Conservation (phyloP, 92 coral and sea anemone genomes). For the Palythoa grandis region DNA sequence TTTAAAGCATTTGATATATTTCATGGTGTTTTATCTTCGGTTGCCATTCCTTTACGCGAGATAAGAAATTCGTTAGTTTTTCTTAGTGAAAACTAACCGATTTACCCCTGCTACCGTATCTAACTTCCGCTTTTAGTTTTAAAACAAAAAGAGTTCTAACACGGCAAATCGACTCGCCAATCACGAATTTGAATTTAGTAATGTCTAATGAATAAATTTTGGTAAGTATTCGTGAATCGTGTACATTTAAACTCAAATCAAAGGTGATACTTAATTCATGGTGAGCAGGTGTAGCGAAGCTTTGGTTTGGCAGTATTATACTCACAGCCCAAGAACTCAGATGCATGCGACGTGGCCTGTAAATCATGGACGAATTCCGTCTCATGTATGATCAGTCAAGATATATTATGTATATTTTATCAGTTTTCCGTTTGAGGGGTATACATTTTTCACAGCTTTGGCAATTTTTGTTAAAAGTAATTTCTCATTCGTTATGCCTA, state of each 20-base stretch:
- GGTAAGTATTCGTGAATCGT: not conserved
- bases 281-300: not conserved
- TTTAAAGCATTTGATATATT: not conserved
- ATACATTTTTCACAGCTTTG: too few species aligned
- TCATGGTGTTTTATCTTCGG: too few species aligned
- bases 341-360: constrained; percentile 20
- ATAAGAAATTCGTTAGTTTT: not conserved
- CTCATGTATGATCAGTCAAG: not conserved
- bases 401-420: not conserved
- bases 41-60: too few species aligned
- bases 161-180: not conserved
- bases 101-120: not conserved
- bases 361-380: not conserved
- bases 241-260: not conserved
- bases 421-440: not conserved
- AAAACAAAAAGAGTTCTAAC: not conserved
- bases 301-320: not conserved
- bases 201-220: not conserved
- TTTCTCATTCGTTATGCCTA: too few species aligned
- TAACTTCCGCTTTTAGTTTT: not conserved
- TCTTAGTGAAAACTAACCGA: not conserved
- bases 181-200: not conserved
- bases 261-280: not conserved
- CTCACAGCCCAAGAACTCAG: not conserved
- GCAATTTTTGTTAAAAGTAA: too few species aligned